Evolutionary conservation across 92 coral and sea anemone species (phyloP), one percentile per base, ranked within the genome.

Genomic region (Porites rus): DNA sequence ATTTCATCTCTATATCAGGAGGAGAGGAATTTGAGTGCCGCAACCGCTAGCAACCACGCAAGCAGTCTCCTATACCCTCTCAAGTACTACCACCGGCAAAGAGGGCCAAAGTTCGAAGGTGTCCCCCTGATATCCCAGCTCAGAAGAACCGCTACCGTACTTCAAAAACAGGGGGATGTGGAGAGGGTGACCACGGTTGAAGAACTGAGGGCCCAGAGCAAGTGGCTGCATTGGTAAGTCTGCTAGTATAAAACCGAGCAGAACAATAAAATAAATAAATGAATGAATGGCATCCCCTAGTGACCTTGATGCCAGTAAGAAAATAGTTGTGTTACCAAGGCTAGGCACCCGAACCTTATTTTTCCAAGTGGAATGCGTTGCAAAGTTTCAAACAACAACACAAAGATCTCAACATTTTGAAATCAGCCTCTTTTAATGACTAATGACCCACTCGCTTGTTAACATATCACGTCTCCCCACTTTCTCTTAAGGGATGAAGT

Each of bases 201-300:
- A 31, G 51, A 70, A 1, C 74, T 70, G 1, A 10, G 19, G 17
- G 51, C 19, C 5, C 18, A 17, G 14, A 31, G 13, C 53, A 70
- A 70, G 4, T 70, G 74, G 74, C 17, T 70, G 17, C 50, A 70
- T 70, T 70, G 74, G 74, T 70, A 12, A 10, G 51, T 70, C 8
- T 70, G 21, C 51, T 3, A 25, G 18, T 24, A 4, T 11, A 1
- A 2, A 3, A 11, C 3, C 19, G 6, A 69, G 3, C 5, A 3
- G 16, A 31, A 24, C 20, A 31, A 31, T 31, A 31, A 31, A 25
- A 2, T 28, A 28, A 28, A 28, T 28, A 28, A 28, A 31, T 31
- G 6, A 31, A 31, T 31, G 6, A 31, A 31, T 31, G 1, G 16
- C 8, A 69, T 1, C 9, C 24, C 10, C 10, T 25, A 1, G 28